These are phyloP conservation scores for Mya arenaria DNA, from an alignment of 1,140 invertebrate species.

Conservation along the genomic window DNA sequence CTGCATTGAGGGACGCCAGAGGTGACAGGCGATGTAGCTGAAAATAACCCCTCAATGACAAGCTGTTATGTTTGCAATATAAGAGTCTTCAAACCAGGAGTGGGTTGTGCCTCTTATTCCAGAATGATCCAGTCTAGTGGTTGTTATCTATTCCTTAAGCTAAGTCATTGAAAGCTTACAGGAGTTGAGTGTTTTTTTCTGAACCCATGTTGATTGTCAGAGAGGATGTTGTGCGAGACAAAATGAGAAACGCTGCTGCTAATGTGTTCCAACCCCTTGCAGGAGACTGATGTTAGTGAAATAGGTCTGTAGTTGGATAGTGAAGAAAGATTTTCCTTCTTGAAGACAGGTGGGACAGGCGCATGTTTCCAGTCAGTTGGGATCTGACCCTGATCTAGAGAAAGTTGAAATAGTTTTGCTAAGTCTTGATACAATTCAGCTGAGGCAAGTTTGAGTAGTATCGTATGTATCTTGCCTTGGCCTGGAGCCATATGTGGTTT, in stretches of 20 bases:
- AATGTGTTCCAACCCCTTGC: too few species aligned
- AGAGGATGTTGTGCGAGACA: background rate
- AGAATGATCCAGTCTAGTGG: constrained; percentile 7
- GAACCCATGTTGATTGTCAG: background rate
- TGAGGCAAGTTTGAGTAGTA: too few species aligned
- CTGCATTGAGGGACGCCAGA: background rate
- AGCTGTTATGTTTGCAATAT: background rate
- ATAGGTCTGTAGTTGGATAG: background rate
- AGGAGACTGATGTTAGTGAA: background rate
- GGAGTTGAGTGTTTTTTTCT: constrained; percentile 1
- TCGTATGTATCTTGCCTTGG: too few species aligned
- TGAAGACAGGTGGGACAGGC: too few species aligned
- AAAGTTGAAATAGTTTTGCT: too few species aligned
- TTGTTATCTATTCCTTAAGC: constrained; percentile 13
- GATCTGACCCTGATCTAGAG: too few species aligned
- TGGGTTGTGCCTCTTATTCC: background rate
- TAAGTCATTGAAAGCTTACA: background rate
- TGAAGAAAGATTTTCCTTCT: background rate
- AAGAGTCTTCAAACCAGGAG: background rate
- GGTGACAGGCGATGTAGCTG: constrained; percentile 8
- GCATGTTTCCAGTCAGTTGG: constrained; percentile 14
- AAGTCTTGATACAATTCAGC: too few species aligned
- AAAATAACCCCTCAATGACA: background rate
- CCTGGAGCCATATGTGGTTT: too few species aligned
- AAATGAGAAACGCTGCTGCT: background rate